These are phyloP conservation scores for Tigriopus californicus DNA, from an alignment of 2,888 invertebrate species.

Conservation along the genomic window DNA sequence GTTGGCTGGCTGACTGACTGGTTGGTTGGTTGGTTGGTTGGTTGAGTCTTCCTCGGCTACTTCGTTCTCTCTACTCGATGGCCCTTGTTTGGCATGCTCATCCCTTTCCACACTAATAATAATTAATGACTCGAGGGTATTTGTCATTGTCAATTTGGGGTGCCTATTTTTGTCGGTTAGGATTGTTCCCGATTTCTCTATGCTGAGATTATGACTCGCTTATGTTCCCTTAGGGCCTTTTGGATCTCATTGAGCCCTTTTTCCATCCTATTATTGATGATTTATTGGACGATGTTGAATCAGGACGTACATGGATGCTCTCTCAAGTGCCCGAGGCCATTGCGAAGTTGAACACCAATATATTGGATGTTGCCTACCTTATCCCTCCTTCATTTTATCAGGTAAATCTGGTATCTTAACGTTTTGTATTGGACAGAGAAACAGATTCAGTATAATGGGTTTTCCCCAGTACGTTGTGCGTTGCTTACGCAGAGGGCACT, in stretches of 20 bases:
- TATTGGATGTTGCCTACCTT: background rate
- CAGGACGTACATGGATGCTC: constrained; percentile 5
- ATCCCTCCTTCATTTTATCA: constrained; percentile 7
- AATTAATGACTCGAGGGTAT: too few relatives aligned
- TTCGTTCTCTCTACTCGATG: too few relatives aligned
- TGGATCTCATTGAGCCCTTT: constrained; percentile 5
- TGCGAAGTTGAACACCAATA: background rate
- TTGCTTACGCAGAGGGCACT: background rate
- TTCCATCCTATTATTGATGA: constrained; percentile 3
- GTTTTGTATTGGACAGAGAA: background rate
- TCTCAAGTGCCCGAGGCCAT: constrained; percentile 9
- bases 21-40: too few relatives aligned
- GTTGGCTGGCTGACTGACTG: too few relatives aligned
- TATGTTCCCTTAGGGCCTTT: background rate
- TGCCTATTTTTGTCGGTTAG: too few relatives aligned
- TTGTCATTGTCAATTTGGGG: too few relatives aligned
- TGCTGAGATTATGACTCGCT: too few relatives aligned
- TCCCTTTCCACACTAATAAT: too few relatives aligned
- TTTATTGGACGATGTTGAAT: constrained; percentile 5
- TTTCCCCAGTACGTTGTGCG: background rate
- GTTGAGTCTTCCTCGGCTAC: too few relatives aligned
- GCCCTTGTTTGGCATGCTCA: too few relatives aligned
- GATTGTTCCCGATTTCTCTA: too few relatives aligned
- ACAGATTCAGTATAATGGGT: too few relatives aligned
- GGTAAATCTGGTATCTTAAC: background rate